A percentile compares a stretch with the other conserved stretches of the same genome.
phyloP scores from a whole-genome alignment of 2,797 vertebrate species.

The Odontamblyopus rebecca region DNA sequence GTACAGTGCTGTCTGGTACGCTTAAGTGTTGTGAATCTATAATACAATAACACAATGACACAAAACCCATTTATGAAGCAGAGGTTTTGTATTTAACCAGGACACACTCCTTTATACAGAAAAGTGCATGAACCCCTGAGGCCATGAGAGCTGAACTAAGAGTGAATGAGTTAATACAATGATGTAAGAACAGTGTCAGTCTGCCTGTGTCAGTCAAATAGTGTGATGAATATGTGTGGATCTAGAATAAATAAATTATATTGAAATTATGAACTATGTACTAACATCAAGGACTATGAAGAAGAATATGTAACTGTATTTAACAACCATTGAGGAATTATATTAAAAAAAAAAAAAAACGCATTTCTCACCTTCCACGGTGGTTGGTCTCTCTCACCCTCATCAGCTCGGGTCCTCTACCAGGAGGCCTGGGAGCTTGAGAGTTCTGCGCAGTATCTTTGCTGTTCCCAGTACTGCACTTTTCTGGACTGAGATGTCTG shows the following conservation, averaged over 20 bases:
- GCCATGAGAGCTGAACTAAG: constrained; percentile 2
- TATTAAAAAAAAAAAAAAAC: too few relatives aligned
- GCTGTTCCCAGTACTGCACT: too few relatives aligned
- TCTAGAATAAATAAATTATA: background rate
- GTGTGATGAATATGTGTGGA: background rate
- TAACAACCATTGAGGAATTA: too few relatives aligned
- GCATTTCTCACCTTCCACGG: too few relatives aligned
- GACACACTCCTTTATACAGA: constrained; percentile 2
- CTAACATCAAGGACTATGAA: too few relatives aligned
- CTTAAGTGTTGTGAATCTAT: background rate
- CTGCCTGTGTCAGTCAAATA: background rate
- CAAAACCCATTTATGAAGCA: background rate
- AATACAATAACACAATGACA: constrained; percentile 5
- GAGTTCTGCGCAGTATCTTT: too few relatives aligned
- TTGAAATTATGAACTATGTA: background rate
- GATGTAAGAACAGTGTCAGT: background rate
- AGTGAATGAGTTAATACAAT: background rate
- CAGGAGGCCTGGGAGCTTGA: too few relatives aligned
- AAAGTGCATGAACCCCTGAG: background rate
- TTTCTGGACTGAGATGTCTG: too few relatives aligned
- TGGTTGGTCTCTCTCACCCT: too few relatives aligned
- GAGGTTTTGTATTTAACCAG: constrained; percentile 13
- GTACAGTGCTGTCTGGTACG: background rate
- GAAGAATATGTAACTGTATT: too few relatives aligned
- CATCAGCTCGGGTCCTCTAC: too few relatives aligned